phyloP scores from a whole-genome alignment of 2,888 invertebrate genomes.

The Pycnomerus fuliginosus region DNA sequence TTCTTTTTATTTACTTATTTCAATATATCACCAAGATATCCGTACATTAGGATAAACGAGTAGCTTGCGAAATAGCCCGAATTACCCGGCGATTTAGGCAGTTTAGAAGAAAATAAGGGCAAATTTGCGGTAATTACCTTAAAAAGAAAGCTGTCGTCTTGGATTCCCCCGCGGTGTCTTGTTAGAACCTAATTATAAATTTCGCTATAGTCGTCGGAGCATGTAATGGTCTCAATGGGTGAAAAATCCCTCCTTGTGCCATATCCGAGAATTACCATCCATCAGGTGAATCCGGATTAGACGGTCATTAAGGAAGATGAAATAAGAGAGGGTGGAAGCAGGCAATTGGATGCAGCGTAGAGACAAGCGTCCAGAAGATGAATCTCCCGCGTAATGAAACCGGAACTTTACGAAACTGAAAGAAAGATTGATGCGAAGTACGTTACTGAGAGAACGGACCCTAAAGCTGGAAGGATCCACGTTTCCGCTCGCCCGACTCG shows the following conservation, averaged over 20 bases:
- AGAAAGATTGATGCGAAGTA: constrained; percentile 43
- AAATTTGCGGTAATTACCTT: too few relatives aligned
- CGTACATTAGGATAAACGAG: too few relatives aligned
- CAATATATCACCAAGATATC: too few relatives aligned
- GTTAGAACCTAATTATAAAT: too few relatives aligned
- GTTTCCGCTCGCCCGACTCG: constrained; percentile 10
- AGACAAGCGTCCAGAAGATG: constrained; percentile 40
- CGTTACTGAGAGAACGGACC: constrained; percentile 12
- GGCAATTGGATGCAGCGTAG: constrained; percentile 19
- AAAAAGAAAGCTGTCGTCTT: too few relatives aligned
- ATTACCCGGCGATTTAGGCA: too few relatives aligned
- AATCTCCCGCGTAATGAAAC: constrained; percentile 48
- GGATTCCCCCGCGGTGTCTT: too few relatives aligned
- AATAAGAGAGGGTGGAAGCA: constrained; percentile 7
- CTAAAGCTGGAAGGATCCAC: constrained; percentile 14
- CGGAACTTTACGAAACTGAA: constrained; percentile 41
- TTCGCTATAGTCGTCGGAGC: constrained; percentile 34
- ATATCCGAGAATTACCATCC: constrained; percentile 7
- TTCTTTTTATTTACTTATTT: too few relatives aligned
- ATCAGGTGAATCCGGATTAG: neutral
- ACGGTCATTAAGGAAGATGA: constrained; percentile 12
- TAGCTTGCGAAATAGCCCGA: too few relatives aligned
- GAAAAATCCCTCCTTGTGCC: constrained; percentile 16
- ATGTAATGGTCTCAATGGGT: constrained; percentile 39
- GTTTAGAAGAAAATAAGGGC: too few relatives aligned